Conservation (phyloP, 2,797 vertebrate species). For the Sebastes glaucus region DNA sequence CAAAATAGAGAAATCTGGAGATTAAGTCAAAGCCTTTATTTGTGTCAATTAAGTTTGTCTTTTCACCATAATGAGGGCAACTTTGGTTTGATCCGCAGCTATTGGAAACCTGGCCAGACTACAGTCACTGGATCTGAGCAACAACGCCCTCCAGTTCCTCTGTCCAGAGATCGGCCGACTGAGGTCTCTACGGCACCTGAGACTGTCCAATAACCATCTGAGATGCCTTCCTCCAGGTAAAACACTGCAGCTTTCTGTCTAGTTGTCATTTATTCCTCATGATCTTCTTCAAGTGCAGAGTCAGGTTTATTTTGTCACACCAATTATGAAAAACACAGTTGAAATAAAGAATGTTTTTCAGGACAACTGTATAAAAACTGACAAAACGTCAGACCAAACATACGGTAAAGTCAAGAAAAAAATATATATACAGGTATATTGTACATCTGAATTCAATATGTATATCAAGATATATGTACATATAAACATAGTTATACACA, state of each 20-base stretch:
- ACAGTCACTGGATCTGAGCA: constrained; percentile 95
- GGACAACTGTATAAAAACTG: neutral
- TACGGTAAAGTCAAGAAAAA: neutral
- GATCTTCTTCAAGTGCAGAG: neutral
- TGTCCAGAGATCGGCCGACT: constrained; percentile 96
- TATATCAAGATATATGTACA: neutral
- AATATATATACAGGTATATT: neutral
- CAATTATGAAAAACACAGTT: neutral
- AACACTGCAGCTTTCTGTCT: neutral
- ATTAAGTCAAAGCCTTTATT: neutral
- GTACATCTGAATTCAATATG: neutral
- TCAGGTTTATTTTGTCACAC: neutral
- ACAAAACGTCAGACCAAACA: neutral
- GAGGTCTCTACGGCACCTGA: constrained; percentile 91
- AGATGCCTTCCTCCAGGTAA: constrained; percentile 93
- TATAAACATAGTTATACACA: neutral
- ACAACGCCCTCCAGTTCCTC: constrained; percentile 93
- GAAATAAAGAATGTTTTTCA: neutral
- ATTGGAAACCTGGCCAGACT: constrained; percentile 93
- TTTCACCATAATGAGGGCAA: neutral
- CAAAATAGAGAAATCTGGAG: neutral
- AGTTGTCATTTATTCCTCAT: neutral
- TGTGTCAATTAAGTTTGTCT: neutral
- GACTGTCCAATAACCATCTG: constrained; percentile 93
- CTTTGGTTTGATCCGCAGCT: constrained; percentile 77